A percentile compares a stretch with the other conserved stretches of the same genome.
These are phyloP conservation scores for Falco punctatus DNA, from an alignment of 2,113 vertebrate species.

Conservation along the genomic window DNA sequence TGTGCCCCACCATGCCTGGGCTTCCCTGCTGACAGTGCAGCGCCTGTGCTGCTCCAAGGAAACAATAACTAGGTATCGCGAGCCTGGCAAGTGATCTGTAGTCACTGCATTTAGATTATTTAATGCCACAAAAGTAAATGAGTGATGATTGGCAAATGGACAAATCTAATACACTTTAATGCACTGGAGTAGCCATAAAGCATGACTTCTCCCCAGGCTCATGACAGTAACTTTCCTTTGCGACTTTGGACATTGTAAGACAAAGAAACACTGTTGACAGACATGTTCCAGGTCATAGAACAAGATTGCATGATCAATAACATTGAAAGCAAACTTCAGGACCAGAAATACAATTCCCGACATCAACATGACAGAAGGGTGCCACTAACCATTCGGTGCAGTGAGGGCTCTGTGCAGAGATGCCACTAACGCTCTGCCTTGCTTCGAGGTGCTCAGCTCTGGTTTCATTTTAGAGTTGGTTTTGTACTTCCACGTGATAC, in stretches of 20 bases:
- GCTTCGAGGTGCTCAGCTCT: not conserved
- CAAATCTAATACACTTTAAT: not conserved
- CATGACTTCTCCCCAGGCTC: not conserved
- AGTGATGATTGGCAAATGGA: not conserved
- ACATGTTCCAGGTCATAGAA: conserved; percentile 50
- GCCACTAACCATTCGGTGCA: not conserved
- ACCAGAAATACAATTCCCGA: conserved; percentile 20
- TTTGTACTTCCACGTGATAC: not conserved
- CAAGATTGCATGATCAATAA: conserved; percentile 54
- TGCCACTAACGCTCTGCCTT: accelerated
- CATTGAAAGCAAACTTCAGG: conserved; percentile 36
- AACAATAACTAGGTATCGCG: accelerated
- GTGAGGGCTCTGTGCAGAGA: not conserved
- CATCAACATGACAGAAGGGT: not conserved
- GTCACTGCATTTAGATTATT: not conserved
- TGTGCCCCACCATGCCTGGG: not conserved
- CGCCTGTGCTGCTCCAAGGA: not conserved
- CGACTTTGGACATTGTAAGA: not conserved
- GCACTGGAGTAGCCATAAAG: not conserved
- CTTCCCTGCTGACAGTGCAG: accelerated
- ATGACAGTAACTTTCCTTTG: not conserved
- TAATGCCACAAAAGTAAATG: not conserved
- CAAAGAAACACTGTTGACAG: not conserved
- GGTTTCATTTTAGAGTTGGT: not conserved
- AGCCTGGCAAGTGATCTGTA: not conserved